phyloP scores from a whole-genome alignment of 2,797 vertebrate species.

The Pogoniulus pusillus region DNA sequence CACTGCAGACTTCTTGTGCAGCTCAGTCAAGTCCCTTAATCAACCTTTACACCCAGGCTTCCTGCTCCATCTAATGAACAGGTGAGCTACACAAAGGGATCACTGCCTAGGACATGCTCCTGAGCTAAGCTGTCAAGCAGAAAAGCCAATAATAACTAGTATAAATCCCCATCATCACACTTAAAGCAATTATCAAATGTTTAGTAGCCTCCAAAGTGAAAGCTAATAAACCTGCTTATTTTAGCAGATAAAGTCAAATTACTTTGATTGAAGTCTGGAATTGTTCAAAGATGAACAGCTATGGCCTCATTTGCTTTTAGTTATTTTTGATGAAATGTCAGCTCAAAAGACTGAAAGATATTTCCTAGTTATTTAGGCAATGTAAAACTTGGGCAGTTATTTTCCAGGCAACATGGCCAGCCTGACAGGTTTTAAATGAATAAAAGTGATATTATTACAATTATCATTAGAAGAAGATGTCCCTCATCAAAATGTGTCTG shows the following conservation, averaged over 20 bases:
- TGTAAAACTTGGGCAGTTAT: constrained; percentile 19
- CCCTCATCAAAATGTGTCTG: constrained; percentile 58
- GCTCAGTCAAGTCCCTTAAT: neutral
- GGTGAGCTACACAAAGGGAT: neutral
- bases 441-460: constrained; percentile 64
- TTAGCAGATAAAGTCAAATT: constrained; percentile 48
- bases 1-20: neutral
- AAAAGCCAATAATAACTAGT: constrained; percentile 8
- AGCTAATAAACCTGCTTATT: constrained; percentile 50
- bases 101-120: neutral
- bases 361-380: constrained; percentile 36
- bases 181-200: constrained; percentile 47
- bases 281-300: constrained; percentile 21
- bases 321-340: constrained; percentile 49
- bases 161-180: constrained; percentile 4
- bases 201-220: constrained; percentile 40
- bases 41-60: neutral
- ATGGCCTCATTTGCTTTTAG: constrained; percentile 15
- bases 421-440: constrained; percentile 56
- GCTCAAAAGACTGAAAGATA: constrained; percentile 16
- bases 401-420: constrained; percentile 46
- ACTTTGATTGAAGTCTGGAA: constrained; percentile 23
- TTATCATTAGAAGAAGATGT: constrained; percentile 59
- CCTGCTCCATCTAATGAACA: neutral
- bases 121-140: neutral